A percentile compares a stretch with the other conserved stretches of the same genome.
Evolutionary conservation across 2,888 invertebrate genomes (phyloP).

Genomic region (Napeogenes sylphis): DNA sequence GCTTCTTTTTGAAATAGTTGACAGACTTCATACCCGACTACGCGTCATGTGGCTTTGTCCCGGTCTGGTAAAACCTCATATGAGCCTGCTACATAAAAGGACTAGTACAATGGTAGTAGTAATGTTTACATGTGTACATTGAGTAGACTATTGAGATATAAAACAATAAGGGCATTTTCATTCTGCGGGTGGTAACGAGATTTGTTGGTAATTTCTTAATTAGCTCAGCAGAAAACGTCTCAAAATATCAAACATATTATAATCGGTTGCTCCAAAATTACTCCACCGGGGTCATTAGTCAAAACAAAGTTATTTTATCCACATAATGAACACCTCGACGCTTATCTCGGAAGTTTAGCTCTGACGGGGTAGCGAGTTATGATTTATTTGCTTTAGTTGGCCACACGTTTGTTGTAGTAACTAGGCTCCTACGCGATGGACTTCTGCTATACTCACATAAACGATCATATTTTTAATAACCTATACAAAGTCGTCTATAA

Average conservation of each 20-base stretch:
- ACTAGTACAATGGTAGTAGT: not conserved
- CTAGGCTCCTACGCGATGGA: constrained; percentile 23
- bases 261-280: constrained; percentile 31
- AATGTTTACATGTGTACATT: not conserved
- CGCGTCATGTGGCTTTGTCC: not conserved
- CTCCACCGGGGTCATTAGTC: constrained; percentile 48
- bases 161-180: not conserved
- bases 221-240: not conserved
- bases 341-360: constrained; percentile 55
- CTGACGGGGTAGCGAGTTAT: constrained; percentile 49
- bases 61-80: not conserved
- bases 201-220: not conserved
- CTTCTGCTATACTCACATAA: not conserved
- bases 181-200: not conserved
- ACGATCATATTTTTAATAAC: not conserved
- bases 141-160: not conserved
- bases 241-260: constrained; percentile 16
- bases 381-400: constrained; percentile 59
- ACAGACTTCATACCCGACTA: constrained; percentile 6
- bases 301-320: constrained; percentile 56
- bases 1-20: constrained; percentile 3
- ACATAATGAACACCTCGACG: constrained; percentile 58
- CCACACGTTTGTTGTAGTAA: constrained; percentile 29
- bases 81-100: not conserved
- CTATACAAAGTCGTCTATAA: too few species aligned